Conservation (phyloP, 1,140 invertebrate genomes). For the Anastrepha ludens region DNA sequence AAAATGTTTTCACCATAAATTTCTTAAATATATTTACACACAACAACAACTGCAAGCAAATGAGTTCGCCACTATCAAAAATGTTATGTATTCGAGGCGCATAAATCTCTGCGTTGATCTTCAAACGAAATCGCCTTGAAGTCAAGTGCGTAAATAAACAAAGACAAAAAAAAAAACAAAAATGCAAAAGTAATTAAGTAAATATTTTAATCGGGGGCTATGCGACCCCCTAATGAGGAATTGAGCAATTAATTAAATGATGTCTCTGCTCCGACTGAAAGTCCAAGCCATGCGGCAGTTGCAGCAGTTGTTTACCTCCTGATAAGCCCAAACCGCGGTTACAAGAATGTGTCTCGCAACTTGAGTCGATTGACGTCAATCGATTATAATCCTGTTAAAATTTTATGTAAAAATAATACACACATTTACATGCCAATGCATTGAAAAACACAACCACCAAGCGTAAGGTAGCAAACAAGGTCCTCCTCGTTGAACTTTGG, state of each 20-base stretch:
- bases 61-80: too few species aligned
- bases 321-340: not conserved
- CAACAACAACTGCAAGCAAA: too few species aligned
- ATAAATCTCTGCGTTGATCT: not conserved
- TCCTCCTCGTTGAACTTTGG: conserved; percentile 15
- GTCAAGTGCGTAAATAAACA: not conserved
- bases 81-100: not conserved
- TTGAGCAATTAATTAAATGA: not conserved
- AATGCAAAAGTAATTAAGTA: not conserved
- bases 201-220: not conserved
- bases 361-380: conserved; percentile 31
- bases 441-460: too few species aligned
- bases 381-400: conserved; percentile 45
- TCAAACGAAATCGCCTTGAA: not conserved
- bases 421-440: not conserved
- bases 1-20: too few species aligned
- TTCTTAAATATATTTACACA: too few species aligned
- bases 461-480: conserved; percentile 1
- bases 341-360: not conserved
- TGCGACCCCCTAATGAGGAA: not conserved
- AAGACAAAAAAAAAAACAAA: not conserved
- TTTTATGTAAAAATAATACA: not conserved
- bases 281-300: conserved; percentile 8
- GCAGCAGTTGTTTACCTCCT: conserved; percentile 2
- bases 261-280: not conserved